Evolutionary conservation across 2,113 vertebrate genomes (phyloP).

Genomic region (Melospiza melodia): DNA sequence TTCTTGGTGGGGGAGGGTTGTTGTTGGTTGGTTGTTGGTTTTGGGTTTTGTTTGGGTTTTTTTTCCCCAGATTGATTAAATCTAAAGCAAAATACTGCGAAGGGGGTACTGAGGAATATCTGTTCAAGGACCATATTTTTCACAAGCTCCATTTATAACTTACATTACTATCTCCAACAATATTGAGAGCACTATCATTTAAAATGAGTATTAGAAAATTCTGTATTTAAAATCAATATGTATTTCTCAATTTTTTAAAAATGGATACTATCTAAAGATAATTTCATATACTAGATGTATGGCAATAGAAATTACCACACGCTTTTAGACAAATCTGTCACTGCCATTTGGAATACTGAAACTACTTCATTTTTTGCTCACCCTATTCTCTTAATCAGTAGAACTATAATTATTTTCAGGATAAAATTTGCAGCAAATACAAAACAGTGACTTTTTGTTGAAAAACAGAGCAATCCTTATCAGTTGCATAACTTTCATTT

Average conservation of each 20-base stretch:
- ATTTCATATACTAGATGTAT: neutral
- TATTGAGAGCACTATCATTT: neutral
- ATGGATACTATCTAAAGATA: neutral
- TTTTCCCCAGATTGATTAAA: neutral
- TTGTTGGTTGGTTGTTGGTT: neutral
- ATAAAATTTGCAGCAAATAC: neutral
- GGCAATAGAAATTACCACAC: neutral
- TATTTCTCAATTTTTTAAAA: neutral
- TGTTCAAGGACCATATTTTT: neutral
- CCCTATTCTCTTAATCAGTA: neutral
- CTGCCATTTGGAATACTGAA: neutral
- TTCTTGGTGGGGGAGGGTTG: rapidly evolving
- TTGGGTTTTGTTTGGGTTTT: neutral
- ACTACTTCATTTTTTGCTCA: neutral
- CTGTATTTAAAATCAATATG: neutral
- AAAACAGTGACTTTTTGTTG: neutral
- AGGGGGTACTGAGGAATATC: neutral
- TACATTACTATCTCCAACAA: neutral
- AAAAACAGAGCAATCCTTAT: neutral
- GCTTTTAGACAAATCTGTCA: neutral
- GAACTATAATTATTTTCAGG: neutral
- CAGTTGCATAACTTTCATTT: neutral
- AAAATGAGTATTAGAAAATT: neutral
- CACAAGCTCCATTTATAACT: neutral
- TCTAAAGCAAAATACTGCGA: neutral